Evolutionary conservation across 2,888 invertebrate species (phyloP).

Genomic region (Spilosoma lubricipeda): DNA sequence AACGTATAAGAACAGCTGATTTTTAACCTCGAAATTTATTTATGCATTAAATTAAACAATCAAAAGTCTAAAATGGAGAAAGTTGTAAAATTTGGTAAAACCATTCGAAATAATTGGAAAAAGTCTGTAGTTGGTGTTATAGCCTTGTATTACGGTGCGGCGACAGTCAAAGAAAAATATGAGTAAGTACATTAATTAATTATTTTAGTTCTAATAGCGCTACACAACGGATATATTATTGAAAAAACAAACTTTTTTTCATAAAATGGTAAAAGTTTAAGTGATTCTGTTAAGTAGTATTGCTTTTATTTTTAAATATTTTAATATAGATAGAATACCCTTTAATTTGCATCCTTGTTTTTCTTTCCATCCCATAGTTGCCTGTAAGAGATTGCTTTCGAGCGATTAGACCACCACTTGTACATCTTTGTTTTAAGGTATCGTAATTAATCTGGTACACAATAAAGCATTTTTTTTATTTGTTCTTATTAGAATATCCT

Average conservation of each 20-base stretch:
- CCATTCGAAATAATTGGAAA: constrained; percentile 95
- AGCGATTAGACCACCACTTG: no score
- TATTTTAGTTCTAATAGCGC: not conserved
- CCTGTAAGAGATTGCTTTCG: no score
- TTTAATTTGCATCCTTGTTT: no score
- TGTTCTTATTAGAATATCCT: not conserved
- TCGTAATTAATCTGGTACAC: no score
- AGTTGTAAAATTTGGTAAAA: constrained; percentile 88
- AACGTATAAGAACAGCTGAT: constrained; percentile 45
- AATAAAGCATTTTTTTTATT: no score
- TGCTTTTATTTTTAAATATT: not conserved
- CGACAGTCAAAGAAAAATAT: constrained; percentile 89
- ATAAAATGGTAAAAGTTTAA: not conserved
- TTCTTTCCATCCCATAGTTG: no score
- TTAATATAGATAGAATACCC: no score
- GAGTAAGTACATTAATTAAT: constrained; percentile 86
- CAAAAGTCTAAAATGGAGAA: constrained; percentile 53
- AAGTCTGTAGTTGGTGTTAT: constrained; percentile 91
- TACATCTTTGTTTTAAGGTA: no score
- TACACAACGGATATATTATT: not conserved
- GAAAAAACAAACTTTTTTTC: not conserved
- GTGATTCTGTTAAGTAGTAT: not conserved
- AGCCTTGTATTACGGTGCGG: constrained; percentile 89
- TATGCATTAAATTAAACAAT: constrained; percentile 3
- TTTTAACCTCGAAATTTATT: constrained; percentile 35